Evolutionary conservation across 2,888 invertebrate genomes (phyloP).

Genomic region (Mechanitis mazaeus): DNA sequence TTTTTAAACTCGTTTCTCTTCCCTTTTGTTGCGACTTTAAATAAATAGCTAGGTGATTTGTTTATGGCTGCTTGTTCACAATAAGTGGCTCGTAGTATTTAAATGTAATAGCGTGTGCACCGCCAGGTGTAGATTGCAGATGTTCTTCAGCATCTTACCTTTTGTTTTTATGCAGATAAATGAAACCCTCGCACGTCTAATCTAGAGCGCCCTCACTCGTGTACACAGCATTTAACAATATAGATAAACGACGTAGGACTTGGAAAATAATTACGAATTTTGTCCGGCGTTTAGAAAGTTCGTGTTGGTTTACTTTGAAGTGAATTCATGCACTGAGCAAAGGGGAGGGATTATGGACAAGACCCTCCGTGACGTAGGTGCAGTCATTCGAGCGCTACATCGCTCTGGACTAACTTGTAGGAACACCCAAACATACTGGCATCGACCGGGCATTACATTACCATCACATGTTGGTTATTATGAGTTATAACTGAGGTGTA

Average conservation of each 20-base stretch:
- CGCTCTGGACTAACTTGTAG: slow-evolving; percentile 27
- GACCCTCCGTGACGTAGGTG: slow-evolving; percentile 55
- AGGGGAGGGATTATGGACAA: slow-evolving; percentile 50
- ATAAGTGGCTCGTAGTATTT: no score
- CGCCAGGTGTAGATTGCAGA: no score
- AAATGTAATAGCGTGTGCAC: no score
- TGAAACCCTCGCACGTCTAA: no score
- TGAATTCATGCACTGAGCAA: slow-evolving; percentile 48
- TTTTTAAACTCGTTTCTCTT: slow-evolving; percentile 47
- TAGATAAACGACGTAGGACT: slow-evolving; percentile 25
- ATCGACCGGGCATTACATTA: slow-evolving; percentile 12
- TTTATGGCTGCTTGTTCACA: neutral
- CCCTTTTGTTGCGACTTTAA: slow-evolving; percentile 14
- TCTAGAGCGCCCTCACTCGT: no score
- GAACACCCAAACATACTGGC: slow-evolving; percentile 27
- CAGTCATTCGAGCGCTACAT: slow-evolving; percentile 52
- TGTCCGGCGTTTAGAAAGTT: slow-evolving; percentile 43
- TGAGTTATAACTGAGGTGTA: no score
- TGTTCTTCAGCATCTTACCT: no score
- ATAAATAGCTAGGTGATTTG: slow-evolving; percentile 7
- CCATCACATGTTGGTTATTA: no score
- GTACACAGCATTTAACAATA: slow-evolving; percentile 1
- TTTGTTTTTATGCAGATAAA: no score
- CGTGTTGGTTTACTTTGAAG: slow-evolving; percentile 67
- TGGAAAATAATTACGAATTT: slow-evolving; percentile 31